A percentile compares a stretch with the other conserved stretches of the same genome.
These are phyloP conservation scores for Macropis europaea DNA, from an alignment of 2,888 invertebrate species.

Conservation along the genomic window DNA sequence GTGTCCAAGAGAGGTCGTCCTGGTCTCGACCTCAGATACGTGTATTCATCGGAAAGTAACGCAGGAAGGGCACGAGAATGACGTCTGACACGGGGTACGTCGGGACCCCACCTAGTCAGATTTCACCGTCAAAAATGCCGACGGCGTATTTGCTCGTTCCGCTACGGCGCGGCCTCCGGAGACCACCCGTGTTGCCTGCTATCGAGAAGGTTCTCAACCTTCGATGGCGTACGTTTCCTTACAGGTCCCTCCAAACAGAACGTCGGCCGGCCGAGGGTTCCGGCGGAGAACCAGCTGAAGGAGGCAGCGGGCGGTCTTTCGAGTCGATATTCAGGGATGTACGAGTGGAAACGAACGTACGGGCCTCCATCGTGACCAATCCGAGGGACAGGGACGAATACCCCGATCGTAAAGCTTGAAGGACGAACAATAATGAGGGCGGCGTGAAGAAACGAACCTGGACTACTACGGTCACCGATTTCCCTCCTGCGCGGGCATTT, in stretches of 20 bases:
- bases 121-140: slow-evolving; percentile 78
- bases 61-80: slow-evolving; percentile 62
- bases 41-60: slow-evolving; percentile 59
- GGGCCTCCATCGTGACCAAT: slow-evolving; percentile 46
- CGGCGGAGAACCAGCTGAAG: slow-evolving; percentile 22
- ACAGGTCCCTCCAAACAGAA: not conserved
- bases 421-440: slow-evolving; percentile 52
- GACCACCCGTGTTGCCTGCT: slow-evolving; percentile 76
- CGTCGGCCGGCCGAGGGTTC: not conserved
- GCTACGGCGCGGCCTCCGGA: slow-evolving; percentile 73
- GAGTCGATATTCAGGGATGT: slow-evolving; percentile 49
- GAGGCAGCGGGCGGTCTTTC: slow-evolving; percentile 50
- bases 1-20: not conserved
- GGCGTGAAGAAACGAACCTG: slow-evolving; percentile 33
- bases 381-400: slow-evolving; percentile 45
- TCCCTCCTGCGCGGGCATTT: slow-evolving; percentile 7
- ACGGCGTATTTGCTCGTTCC: slow-evolving; percentile 79
- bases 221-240: not conserved
- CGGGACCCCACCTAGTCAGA: slow-evolving; percentile 74
- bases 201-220: slow-evolving; percentile 73
- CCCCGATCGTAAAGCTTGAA: slow-evolving; percentile 50
- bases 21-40: slow-evolving; percentile 24
- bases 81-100: slow-evolving; percentile 62
- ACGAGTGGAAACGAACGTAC: slow-evolving; percentile 35
- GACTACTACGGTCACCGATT: slow-evolving; percentile 29